Evolutionary conservation across 53 echinoderm and acorn worm species (phyloP), one percentile per base, ranked within the genome.

Genomic region (Luidia sarsii): DNA sequence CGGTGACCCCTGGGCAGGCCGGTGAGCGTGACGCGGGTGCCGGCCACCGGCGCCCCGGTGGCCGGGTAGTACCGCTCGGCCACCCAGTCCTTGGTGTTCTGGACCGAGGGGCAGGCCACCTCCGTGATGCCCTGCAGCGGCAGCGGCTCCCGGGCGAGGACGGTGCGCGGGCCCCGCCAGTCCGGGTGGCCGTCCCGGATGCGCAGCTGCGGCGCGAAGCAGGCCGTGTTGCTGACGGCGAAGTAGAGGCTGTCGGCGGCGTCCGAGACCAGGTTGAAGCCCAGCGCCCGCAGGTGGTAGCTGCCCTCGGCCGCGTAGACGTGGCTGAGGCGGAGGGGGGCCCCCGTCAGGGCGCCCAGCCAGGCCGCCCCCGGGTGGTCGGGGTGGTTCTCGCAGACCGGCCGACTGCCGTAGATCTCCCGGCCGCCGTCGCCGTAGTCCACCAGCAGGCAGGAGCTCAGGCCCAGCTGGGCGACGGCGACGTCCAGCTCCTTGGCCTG

Each of bases 241-340:
- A 94, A 89, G 62, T 83, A 57, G 21, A 80, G 52, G 4, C 61
- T 48, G 0, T 45, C 61, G 18, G 45, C 35, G 22, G 57, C 38
- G 29, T 85, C 82, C 0, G 88, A 88, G 24, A 94, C 91, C 46
- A 79, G 39, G 75, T 94, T 94, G 80, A 77, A 88, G 0, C 86
- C 94, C 10, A 59, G 50, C 1, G 86, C 73, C 1, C 15, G 32
- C 30, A 94, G 48, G 1, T 79, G 49, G 30, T 55, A 91, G 39
- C 51, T 80, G 13, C 91, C 94, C 21, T 60, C 77, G 41, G 70
- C 41, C 2, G 22, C 33, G 64, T 86, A 89, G 9, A 38, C 66
- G 70, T 94, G 91, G 29, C 14, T 43, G 16, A 86, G 16, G 2
- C 53, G 50, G 28, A 60, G 64, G 19, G 74, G 48, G 33, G n/a